Evolutionary conservation across 2,888 invertebrate species (phyloP).

Genomic region (Volucella bombylans): DNA sequence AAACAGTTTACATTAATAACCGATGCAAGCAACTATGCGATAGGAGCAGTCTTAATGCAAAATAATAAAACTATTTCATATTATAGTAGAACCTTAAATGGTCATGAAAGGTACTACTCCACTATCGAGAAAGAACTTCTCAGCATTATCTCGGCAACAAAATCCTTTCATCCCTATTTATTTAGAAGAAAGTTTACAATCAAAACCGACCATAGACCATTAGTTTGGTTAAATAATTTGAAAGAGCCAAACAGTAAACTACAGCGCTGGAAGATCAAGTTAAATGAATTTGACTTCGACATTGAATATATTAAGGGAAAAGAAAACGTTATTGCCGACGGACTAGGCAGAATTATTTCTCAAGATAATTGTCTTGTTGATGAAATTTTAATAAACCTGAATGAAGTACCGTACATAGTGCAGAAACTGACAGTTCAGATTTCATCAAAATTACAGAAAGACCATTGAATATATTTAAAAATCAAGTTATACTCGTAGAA

Average conservation of each 20-base stretch:
- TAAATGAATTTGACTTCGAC: constrained; percentile 77
- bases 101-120: constrained; percentile 75
- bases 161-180: constrained; percentile 79
- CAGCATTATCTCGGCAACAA: constrained; percentile 77
- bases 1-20: constrained; percentile 74
- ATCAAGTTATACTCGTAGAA: background rate
- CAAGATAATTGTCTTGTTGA: background rate
- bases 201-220: constrained; percentile 80
- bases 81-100: constrained; percentile 75
- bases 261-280: constrained; percentile 78
- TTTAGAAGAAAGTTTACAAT: constrained; percentile 79
- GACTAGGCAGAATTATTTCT: background rate
- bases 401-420: background rate
- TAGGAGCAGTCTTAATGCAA: constrained; percentile 76
- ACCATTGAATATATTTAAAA: background rate
- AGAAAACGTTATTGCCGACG: background rate
- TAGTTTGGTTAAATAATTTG: constrained; percentile 78
- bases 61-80: constrained; percentile 75
- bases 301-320: constrained; percentile 75
- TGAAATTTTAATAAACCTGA: background rate
- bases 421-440: background rate
- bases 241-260: constrained; percentile 80
- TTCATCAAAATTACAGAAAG: background rate
- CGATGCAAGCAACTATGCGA: constrained; percentile 62
- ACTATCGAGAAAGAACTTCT: constrained; percentile 79